Evolutionary conservation across 2,888 invertebrate species (phyloP).

Genomic region (Cylindroiulus punctatus): DNA sequence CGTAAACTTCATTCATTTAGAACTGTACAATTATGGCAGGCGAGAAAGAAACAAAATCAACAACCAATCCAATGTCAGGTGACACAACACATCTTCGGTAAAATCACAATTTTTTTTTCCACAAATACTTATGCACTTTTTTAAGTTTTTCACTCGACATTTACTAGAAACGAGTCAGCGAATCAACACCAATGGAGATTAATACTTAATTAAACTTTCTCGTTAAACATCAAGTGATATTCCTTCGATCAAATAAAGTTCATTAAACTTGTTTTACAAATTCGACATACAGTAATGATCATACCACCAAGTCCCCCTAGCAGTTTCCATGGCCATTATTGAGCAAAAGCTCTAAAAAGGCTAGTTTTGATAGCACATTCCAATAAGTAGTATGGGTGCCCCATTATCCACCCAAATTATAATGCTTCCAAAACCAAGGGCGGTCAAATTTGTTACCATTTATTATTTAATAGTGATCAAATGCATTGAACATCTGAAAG

Average conservation of each 20-base stretch:
- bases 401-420: not conserved
- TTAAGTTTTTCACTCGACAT: slow-evolving; percentile 28
- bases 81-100: slow-evolving; percentile 43
- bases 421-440: not conserved
- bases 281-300: not conserved
- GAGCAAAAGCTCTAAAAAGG: not conserved
- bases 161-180: slow-evolving; percentile 43
- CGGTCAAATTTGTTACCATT: not conserved
- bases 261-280: slow-evolving; percentile 36
- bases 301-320: not conserved
- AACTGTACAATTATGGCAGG: slow-evolving; percentile 45
- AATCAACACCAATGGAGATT: slow-evolving; percentile 41
- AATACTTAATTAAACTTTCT: slow-evolving; percentile 45
- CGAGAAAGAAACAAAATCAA: slow-evolving; percentile 44
- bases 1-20: slow-evolving; percentile 46
- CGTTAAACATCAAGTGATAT: slow-evolving; percentile 43
- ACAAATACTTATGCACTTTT: slow-evolving; percentile 47
- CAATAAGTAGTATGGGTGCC: no score
- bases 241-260: slow-evolving; percentile 44
- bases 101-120: slow-evolving; percentile 44
- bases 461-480: not conserved
- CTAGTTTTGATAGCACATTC: not conserved
- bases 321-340: slow-evolving; percentile 7
- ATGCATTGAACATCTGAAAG: not conserved
- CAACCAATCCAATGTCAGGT: slow-evolving; percentile 35